Base-by-base conservation (phyloP, 2,797 vertebrate species). In the Austrolebias charrua region DNA sequence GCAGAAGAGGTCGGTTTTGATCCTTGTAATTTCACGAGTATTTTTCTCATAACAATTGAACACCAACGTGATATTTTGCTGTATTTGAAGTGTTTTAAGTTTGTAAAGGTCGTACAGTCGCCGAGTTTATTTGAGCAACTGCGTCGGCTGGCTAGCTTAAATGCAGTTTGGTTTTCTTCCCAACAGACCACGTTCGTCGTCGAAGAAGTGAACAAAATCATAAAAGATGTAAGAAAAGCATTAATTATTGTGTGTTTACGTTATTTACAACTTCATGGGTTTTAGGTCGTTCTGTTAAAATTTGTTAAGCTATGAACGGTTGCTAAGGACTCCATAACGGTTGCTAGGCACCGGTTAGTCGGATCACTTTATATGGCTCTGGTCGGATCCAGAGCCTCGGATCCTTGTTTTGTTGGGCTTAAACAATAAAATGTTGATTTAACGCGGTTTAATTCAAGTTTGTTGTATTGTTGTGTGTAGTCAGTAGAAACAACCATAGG, bases 181-280 rank as follows among this genome's bases (percentile, higher is more conserved):
- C 64, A 71, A 20, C 84, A 98, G 97, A 92, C 92, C 35, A 69
- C 89, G 11, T 98, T 98, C 83, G 87, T 94, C 42, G 94, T 95
- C 19, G 96, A 98, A 64, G 96, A 98, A 89, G 95, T 98, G 66
- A 96, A 91, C 87, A 87, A 90, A 85, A 94, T 98, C 60, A 94
- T 98, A 29, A 96, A 95, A 88, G 95, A 98, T 94, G 97, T 98
- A 91, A 91, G 73, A 0, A 40, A 53, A 3, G 14, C 0, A 8
- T 38, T 2, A 15, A 0, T 1, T 16, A 2, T n/a, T 29, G 1
- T 46, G 0, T 16, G 5, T 48, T 12, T 9, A 46, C 16, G 44
- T 42, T 20, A 16, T 3, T 5, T 13, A 2, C 2, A 57, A 45
- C 20, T 4, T 43, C 29, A 12, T 9, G 1, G 19, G 18, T 43